Evolutionary conservation across 2,888 invertebrate species (phyloP).

Genomic region (Ectobius pallidus): DNA sequence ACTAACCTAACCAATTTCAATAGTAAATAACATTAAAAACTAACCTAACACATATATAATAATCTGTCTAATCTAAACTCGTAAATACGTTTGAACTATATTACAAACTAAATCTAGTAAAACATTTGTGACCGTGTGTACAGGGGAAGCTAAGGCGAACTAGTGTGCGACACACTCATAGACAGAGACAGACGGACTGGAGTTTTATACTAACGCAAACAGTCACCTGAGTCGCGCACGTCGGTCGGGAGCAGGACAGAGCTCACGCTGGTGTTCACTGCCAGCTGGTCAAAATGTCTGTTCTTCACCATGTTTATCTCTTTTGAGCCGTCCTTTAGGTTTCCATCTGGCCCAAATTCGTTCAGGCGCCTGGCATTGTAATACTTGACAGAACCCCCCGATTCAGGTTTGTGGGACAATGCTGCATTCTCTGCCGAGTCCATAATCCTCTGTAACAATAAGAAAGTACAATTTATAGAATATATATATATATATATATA

Average conservation of each 20-base stretch:
- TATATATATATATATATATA: too few relatives aligned
- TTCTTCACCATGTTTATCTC: constrained; percentile 76
- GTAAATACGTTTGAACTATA: too few relatives aligned
- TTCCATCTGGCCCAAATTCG: constrained; percentile 76
- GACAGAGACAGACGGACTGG: too few relatives aligned
- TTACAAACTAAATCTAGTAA: too few relatives aligned
- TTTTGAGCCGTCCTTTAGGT: constrained; percentile 70
- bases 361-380: constrained; percentile 83
- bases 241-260: constrained; percentile 88
- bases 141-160: too few relatives aligned
- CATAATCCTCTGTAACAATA: constrained; percentile 77
- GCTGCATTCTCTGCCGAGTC: constrained; percentile 90
- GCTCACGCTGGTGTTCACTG: constrained; percentile 83
- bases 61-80: too few relatives aligned
- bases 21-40: too few relatives aligned
- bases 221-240: constrained; percentile 71
- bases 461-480: not conserved
- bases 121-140: too few relatives aligned
- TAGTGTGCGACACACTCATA: too few relatives aligned
- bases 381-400: constrained; percentile 66
- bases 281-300: constrained; percentile 85
- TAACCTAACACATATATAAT: too few relatives aligned
- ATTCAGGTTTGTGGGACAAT: constrained; percentile 63
- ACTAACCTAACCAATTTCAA: too few relatives aligned
- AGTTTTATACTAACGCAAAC: constrained; percentile 10